A percentile compares a stretch with the other conserved stretches of the same genome.
Conservation (phyloP, 2,113 vertebrate species). For the Phalacrocorax pelagicus region DNA sequence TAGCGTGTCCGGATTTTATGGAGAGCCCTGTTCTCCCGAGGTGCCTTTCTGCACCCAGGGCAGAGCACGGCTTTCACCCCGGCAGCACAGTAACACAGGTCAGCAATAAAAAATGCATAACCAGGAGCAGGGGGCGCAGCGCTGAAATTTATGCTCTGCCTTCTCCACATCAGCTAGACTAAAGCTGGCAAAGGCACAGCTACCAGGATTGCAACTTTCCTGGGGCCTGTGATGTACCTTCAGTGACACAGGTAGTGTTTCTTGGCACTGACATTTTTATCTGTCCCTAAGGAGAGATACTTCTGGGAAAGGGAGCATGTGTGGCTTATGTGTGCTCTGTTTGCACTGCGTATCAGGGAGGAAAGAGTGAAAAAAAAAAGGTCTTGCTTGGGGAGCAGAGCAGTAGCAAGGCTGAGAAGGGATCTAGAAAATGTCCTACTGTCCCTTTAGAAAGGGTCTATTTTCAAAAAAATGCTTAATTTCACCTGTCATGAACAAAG, state of each 20-base stretch:
- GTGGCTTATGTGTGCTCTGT: background rate
- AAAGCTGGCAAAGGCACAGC: background rate
- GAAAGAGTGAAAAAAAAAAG: background rate
- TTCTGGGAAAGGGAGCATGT: background rate
- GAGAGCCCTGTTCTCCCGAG: background rate
- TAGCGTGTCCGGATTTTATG: rapidly evolving
- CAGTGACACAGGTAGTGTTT: rapidly evolving
- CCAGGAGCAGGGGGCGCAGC: background rate
- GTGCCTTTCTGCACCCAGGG: rapidly evolving
- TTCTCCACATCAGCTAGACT: background rate
- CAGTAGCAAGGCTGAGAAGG: background rate
- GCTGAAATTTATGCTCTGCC: background rate
- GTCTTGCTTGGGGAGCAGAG: background rate
- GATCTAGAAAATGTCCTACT: background rate
- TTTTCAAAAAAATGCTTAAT: background rate
- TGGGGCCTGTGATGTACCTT: background rate
- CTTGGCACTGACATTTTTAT: background rate
- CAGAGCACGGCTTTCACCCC: background rate
- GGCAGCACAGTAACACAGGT: background rate
- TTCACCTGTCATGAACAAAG: background rate
- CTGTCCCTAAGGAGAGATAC: background rate
- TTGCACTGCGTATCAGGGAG: background rate
- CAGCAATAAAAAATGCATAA: background rate
- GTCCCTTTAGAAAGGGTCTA: background rate
- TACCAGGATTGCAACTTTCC: background rate